phyloP scores from a whole-genome alignment of 2,113 vertebrate genomes.

The Uria lomvia region DNA sequence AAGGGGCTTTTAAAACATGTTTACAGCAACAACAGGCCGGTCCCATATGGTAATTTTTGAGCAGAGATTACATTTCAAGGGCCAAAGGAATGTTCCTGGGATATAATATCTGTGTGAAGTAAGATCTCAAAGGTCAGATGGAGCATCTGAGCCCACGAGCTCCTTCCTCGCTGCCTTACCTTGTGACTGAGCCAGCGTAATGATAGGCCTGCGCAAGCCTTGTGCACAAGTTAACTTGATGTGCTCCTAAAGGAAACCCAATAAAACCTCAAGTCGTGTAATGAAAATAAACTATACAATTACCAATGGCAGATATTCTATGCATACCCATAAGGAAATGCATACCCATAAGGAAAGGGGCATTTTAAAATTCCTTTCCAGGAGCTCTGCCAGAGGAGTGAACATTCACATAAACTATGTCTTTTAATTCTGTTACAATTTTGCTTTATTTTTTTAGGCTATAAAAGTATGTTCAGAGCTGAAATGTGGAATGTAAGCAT shows the following conservation, averaged over 20 bases:
- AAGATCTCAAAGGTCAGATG: not conserved
- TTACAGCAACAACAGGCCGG: not conserved
- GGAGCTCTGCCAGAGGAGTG: not conserved
- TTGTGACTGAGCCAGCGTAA: not conserved
- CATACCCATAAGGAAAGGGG: not conserved
- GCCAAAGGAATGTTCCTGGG: not conserved
- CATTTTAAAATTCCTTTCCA: not conserved
- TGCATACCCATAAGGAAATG: not conserved
- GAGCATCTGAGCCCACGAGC: not conserved
- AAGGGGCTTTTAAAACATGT: not conserved
- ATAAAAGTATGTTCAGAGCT: not conserved
- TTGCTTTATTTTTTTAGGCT: not conserved
- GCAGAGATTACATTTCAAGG: not conserved
- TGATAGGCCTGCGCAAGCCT: not conserved
- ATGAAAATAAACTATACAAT: conserved; percentile 20
- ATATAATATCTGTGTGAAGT: not conserved
- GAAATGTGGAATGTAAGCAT: not conserved
- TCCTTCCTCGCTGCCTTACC: not conserved
- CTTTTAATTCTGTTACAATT: not conserved
- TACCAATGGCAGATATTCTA: not conserved
- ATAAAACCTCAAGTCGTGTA: not conserved
- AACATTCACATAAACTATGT: not conserved
- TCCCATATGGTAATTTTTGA: not conserved
- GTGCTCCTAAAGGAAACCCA: not conserved
- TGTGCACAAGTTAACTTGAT: not conserved